Evolutionary conservation across 2,113 vertebrate species (phyloP).

Genomic region (Hemichromis elongatus): DNA sequence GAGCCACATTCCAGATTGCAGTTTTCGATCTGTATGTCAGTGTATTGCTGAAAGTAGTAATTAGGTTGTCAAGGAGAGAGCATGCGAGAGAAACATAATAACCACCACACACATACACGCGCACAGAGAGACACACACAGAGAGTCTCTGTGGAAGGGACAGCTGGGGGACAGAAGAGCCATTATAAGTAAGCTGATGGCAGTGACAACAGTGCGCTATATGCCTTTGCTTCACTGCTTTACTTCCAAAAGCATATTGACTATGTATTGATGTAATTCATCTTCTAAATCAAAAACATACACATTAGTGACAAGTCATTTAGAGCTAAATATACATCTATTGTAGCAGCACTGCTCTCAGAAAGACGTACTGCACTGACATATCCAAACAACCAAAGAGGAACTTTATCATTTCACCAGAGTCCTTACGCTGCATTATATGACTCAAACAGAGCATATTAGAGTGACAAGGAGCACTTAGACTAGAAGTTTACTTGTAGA

Average conservation of each 20-base stretch:
- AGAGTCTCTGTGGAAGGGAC: constrained; percentile 4
- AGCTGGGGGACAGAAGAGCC: constrained; percentile 31
- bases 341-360: background rate
- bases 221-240: background rate
- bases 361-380: background rate
- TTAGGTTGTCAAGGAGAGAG: constrained; percentile 64
- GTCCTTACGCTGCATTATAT: background rate
- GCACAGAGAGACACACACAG: background rate
- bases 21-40: constrained; percentile 57
- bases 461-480: background rate
- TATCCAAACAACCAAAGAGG: background rate
- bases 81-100: constrained; percentile 49
- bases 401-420: background rate
- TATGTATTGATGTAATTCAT: background rate
- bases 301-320: background rate
- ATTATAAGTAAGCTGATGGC: constrained; percentile 37
- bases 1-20: constrained; percentile 35
- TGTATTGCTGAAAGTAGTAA: constrained; percentile 57
- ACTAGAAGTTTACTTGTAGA: background rate
- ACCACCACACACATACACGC: background rate
- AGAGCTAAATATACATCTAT: background rate
- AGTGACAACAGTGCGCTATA: constrained; percentile 1
- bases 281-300: background rate
- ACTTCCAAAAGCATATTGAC: constrained; percentile 8
- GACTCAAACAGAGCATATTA: background rate